Evolutionary conservation across 2,888 invertebrate genomes (phyloP).

Genomic region (Dione juno): DNA sequence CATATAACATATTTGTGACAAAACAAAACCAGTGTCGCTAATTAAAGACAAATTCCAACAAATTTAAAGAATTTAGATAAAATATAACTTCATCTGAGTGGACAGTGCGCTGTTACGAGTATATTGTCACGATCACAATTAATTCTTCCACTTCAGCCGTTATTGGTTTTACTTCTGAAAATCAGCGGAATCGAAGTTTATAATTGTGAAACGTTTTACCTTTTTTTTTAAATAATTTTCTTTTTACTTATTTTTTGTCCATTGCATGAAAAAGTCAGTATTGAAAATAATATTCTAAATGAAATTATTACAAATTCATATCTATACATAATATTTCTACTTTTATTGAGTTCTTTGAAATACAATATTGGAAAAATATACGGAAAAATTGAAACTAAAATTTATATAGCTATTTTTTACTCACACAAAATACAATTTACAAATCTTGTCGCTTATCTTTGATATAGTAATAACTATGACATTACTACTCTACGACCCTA

Average conservation of each 20-base stretch:
- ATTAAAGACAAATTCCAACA: neutral
- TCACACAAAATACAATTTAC: no score
- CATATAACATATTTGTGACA: neutral
- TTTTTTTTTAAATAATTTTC: constrained; percentile 4
- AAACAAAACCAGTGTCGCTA: neutral
- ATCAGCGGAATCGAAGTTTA: constrained; percentile 1
- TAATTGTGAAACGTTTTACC: constrained; percentile 3
- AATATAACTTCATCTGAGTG: constrained; percentile 4
- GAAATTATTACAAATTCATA: neutral
- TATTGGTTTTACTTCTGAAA: constrained; percentile 21
- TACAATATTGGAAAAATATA: neutral
- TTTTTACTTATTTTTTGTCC: neutral
- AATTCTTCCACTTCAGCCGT: constrained; percentile 15
- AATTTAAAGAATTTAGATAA: neutral
- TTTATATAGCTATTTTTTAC: no score
- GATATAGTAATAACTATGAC: neutral
- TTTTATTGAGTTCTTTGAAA: no score
- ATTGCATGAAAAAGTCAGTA: neutral
- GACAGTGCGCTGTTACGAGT: constrained; percentile 18
- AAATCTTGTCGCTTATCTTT: neutral
- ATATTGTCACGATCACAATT: constrained; percentile 19
- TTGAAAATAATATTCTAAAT: neutral
- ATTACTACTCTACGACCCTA: neutral
- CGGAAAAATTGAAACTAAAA: neutral
- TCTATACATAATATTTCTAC: neutral